Evolutionary conservation across 1,140 invertebrate genomes (phyloP), one percentile per base, ranked within the genome.

Genomic region (Monomorium pharaonis): DNA sequence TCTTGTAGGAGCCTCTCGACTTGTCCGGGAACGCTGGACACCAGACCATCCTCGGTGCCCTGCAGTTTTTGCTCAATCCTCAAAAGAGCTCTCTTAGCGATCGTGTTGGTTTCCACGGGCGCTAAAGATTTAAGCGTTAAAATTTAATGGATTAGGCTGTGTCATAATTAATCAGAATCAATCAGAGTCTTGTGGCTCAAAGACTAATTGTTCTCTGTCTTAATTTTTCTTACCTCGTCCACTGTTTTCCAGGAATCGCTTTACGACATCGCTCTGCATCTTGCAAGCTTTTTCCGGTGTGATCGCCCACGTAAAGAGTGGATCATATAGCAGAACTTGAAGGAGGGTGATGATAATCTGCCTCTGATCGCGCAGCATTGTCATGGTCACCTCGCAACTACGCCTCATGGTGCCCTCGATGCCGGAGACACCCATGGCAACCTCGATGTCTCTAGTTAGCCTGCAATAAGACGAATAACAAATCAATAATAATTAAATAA

Each of bases 321-420:
- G 99, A 96, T 99, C 98, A 92, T 98, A 98, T n/a, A 99, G 95
- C 16, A 99, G 94, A 14, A 99, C 98, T 95, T 98, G 98, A 60
- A 99, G 95, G 80, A 99, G 97, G 5, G 98, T 99, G 69, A 98
- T 94, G 84, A 99, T 96, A 9, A 97, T 97, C 88, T 98, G 97
- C 86, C 97, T 96, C 92, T 98, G 97, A 63, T 97, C 95, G 16
- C 98, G 96, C 81, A 99, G 95, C 18, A 99, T 97, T 86, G 97
- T 96, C 96, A 99, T 96, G 0, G 98, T 99, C 89, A 98, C 97
- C 94, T 99, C 98, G 93, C 98, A 98, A 78, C 97, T 98, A 89
- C 97, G 97, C 93, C 97, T 96, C 93, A 99, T 98, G 49, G 97
- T 96, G 10, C 99, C 99, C 94, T 99, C 98, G 14, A 98, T 96